A percentile compares a stretch with the other conserved stretches of the same genome.
Conservation (phyloP, 2,797 vertebrate species). For the Manis pentadactyla region DNA sequence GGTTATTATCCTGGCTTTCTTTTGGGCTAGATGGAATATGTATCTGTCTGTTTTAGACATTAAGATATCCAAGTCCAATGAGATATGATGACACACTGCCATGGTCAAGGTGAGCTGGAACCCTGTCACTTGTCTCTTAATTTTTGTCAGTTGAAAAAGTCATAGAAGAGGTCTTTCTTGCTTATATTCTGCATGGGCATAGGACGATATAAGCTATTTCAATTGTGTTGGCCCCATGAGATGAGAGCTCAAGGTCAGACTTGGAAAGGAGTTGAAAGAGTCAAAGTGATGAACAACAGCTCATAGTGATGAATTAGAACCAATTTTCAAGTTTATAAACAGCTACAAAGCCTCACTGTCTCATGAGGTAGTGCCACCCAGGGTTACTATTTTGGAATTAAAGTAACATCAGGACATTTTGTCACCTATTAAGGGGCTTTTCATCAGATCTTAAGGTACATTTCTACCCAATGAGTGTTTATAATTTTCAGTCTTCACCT, state of each 20-base stretch:
- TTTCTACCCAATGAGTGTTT: neutral
- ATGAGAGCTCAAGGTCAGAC: conserved; percentile 32
- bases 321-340: conserved; percentile 71
- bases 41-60: neutral
- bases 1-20: neutral
- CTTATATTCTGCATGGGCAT: neutral
- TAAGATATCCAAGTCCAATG: neutral
- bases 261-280: conserved; percentile 36
- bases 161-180: neutral
- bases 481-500: neutral
- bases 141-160: conserved; percentile 25
- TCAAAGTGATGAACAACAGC: conserved; percentile 32
- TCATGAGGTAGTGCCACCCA: neutral
- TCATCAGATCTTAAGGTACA: conserved; percentile 7
- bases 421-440: neutral
- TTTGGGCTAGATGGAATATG: neutral
- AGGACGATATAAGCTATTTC: neutral
- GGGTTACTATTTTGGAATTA: conserved; percentile 59
- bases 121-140: neutral
- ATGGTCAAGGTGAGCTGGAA: neutral
- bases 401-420: conserved; percentile 16
- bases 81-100: neutral
- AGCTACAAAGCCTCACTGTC: conserved; percentile 12
- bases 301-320: conserved; percentile 38
- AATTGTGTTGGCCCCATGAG: neutral